Evolutionary conservation across 2,113 vertebrate genomes (phyloP).

Genomic region (Triplophysa tibetana): DNA sequence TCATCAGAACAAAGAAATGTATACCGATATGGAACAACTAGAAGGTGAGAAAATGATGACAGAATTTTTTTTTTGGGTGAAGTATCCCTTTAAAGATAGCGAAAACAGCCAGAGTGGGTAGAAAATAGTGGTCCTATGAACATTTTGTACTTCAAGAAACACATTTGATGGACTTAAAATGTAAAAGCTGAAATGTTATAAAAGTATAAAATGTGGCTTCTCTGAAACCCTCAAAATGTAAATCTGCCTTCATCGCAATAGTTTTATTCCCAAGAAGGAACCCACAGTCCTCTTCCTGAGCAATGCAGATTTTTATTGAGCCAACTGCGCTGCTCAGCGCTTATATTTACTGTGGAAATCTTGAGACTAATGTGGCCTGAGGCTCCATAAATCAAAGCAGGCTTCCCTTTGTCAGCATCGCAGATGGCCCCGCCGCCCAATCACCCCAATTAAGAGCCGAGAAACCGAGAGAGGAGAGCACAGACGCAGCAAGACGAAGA

Average conservation of each 20-base stretch:
- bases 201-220: neutral
- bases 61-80: too few species aligned
- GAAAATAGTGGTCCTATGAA: too few species aligned
- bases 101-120: too few species aligned
- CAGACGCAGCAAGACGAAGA: constrained; percentile 43
- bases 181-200: neutral
- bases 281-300: constrained; percentile 35
- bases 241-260: neutral
- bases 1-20: too few species aligned
- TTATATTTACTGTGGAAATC: constrained; percentile 58
- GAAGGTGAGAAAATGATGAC: too few species aligned
- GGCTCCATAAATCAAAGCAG: constrained; percentile 75
- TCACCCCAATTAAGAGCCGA: constrained; percentile 58
- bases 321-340: constrained; percentile 38
- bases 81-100: too few species aligned
- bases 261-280: constrained; percentile 17
- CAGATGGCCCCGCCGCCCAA: constrained; percentile 68
- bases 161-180: neutral
- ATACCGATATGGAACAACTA: too few species aligned
- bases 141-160: neutral
- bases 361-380: constrained; percentile 67
- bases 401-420: constrained; percentile 71
- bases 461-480: constrained; percentile 44
- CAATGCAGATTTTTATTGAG: constrained; percentile 38
- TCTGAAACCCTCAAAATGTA: neutral